A percentile compares a stretch with the other conserved stretches of the same genome.
Evolutionary conservation across 2,113 vertebrate species (phyloP).

Genomic region (Chloebia gouldiae): DNA sequence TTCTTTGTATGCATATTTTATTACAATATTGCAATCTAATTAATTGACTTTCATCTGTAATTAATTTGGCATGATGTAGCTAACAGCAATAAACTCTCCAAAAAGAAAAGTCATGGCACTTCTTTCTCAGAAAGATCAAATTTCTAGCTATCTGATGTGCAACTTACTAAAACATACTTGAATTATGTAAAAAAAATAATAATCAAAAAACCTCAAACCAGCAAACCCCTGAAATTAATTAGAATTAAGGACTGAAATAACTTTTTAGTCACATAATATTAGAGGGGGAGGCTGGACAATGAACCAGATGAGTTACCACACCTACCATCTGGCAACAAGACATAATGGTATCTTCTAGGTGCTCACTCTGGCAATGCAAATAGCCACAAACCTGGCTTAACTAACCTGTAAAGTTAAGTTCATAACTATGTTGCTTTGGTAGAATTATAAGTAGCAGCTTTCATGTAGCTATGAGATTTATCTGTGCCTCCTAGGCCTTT

Average conservation of each 20-base stretch:
- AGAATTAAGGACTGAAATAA: background rate
- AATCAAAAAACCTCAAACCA: rapidly evolving
- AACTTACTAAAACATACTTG: background rate
- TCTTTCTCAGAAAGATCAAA: background rate
- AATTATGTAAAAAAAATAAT: background rate
- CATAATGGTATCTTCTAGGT: background rate
- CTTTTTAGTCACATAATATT: background rate
- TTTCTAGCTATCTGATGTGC: background rate
- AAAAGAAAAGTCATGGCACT: background rate
- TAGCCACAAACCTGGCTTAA: background rate
- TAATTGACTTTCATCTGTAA: background rate
- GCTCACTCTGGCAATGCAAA: background rate
- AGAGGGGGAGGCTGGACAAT: background rate
- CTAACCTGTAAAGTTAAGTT: background rate
- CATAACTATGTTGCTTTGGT: background rate
- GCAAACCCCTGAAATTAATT: background rate
- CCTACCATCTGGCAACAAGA: background rate
- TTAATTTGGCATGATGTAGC: background rate
- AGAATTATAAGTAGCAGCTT: background rate
- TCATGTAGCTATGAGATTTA: background rate
- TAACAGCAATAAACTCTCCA: background rate
- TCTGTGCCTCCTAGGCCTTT: background rate
- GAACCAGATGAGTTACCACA: background rate
- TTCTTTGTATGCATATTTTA: background rate
- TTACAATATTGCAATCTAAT: background rate